These are phyloP conservation scores for Schizothorax lantsangensis DNA, from an alignment of 2,797 vertebrate genomes.

Conservation along the genomic window DNA sequence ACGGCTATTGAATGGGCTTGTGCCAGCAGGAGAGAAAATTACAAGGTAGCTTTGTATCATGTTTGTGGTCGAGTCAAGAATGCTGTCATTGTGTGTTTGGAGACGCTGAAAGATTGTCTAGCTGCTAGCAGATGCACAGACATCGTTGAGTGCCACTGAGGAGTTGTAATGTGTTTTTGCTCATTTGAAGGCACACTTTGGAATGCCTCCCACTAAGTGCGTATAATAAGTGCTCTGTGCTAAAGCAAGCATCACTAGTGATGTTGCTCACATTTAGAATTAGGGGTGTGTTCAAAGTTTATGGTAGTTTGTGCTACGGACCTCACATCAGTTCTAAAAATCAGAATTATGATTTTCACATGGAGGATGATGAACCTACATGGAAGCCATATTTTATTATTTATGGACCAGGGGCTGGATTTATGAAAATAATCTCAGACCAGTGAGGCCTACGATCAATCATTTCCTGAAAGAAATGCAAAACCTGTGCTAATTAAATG, in stretches of 20 bases:
- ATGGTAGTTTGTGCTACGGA: neutral
- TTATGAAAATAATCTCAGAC: neutral
- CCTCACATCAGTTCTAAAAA: neutral
- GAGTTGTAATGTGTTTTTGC: constrained; percentile 13
- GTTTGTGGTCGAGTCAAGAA: constrained; percentile 15
- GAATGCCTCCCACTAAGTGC: neutral
- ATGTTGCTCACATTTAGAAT: neutral
- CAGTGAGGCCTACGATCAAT: neutral
- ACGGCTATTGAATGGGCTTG: constrained; percentile 31
- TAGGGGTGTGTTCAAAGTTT: neutral
- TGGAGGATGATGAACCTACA: neutral
- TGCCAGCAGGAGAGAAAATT: constrained; percentile 26
- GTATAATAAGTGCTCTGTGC: constrained; percentile 9
- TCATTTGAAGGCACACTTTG: constrained; percentile 13
- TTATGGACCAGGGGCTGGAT: neutral
- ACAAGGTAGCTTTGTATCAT: constrained; percentile 38
- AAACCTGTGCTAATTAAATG: neutral
- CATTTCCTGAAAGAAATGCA: neutral
- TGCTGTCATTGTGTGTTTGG: constrained; percentile 37
- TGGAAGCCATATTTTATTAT: neutral
- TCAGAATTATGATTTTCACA: neutral
- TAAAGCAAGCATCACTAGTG: constrained; percentile 1
- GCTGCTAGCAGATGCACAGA: constrained; percentile 29
- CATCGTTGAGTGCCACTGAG: constrained; percentile 3
- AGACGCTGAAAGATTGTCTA: neutral